Base-by-base conservation (phyloP, 2,797 vertebrate genomes). In the Cephalopachus bancanus region DNA sequence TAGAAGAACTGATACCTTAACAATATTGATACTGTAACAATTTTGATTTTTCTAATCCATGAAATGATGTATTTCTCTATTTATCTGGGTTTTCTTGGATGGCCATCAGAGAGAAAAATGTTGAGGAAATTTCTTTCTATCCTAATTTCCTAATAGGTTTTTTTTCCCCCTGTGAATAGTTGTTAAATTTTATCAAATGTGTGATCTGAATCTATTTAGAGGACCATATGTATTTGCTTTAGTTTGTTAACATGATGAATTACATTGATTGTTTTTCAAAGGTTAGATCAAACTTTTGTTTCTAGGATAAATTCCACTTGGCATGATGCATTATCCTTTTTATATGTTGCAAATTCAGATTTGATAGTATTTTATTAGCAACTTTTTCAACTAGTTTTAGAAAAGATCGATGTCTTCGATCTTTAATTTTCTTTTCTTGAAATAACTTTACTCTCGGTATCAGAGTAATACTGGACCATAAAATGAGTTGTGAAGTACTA, bases 381-480 rank as follows among this genome's bases (percentile, higher is more conserved):
- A 80, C 51, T 74, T 90, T 75, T 91, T 51, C 19, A 91, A 9
- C 33, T 87, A 88, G 22, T 1, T 91, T 83, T 7, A 71, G 28
- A 30, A 91, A 22, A 75, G 16, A 91, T 28, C 49, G 3, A 3
- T 37, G 37, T 37, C 37, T 37, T 28, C 60, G 37, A 12, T 74
- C 55, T 87, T 80, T 53, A 67, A 76, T 91, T 89, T 88, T 72
- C n/a, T 72, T 89, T 80, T 80, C 55, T 93, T 75, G 10, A 74
- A 80, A 75, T 95, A 85, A 33, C 14, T 85, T 93, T 85, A 80
- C 19, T 84, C 64, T 80, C 55, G 22, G 22, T 72, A 79, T 85
- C 19, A 72, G n/a, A 14, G 2, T 86, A 80, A 49, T 86, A 26
- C 55, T 94, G 16, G 15, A n/a, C n/a, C 14, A 57, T 57, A 86